Conservation (phyloP, 2,797 vertebrate genomes). For the Sandelia bainsii region DNA sequence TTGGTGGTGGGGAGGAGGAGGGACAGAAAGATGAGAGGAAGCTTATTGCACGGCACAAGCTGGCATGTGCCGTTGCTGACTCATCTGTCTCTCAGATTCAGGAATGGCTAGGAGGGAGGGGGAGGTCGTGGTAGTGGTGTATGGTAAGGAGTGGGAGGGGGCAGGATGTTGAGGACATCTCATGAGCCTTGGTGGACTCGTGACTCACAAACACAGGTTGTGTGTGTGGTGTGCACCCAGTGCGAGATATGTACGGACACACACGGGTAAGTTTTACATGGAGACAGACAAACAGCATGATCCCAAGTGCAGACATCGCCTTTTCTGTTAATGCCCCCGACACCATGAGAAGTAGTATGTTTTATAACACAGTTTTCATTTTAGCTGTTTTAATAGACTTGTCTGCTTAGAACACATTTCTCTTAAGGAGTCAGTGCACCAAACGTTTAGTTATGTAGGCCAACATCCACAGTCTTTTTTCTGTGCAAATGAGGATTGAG, state of each 20-base stretch:
- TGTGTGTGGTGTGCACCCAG: conserved; percentile 9
- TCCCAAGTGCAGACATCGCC: background rate
- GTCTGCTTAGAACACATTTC: too few species aligned
- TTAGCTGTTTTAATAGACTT: too few species aligned
- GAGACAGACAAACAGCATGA: conserved; percentile 6
- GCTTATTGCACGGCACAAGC: conserved; percentile 58
- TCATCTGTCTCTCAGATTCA: conserved; percentile 66
- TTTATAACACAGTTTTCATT: too few species aligned
- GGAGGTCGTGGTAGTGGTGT: background rate
- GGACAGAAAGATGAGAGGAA: conserved; percentile 56
- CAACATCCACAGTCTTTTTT: too few species aligned
- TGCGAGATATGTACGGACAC: conserved; percentile 16
- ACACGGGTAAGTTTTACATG: background rate
- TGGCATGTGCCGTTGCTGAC: conserved; percentile 56
- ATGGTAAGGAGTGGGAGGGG: background rate
- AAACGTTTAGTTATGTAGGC: too few species aligned
- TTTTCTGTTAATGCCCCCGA: background rate
- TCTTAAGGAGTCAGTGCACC: too few species aligned
- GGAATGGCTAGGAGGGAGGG: background rate
- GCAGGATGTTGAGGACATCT: conserved; percentile 49
- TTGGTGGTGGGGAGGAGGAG: conserved; percentile 19
- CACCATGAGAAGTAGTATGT: background rate
- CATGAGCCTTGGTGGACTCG: conserved; percentile 38
- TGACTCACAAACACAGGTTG: conserved; percentile 57
- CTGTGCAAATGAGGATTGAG: too few species aligned